Base-by-base conservation (phyloP, 2,888 invertebrate species). In the Antheraea assamensis region DNA sequence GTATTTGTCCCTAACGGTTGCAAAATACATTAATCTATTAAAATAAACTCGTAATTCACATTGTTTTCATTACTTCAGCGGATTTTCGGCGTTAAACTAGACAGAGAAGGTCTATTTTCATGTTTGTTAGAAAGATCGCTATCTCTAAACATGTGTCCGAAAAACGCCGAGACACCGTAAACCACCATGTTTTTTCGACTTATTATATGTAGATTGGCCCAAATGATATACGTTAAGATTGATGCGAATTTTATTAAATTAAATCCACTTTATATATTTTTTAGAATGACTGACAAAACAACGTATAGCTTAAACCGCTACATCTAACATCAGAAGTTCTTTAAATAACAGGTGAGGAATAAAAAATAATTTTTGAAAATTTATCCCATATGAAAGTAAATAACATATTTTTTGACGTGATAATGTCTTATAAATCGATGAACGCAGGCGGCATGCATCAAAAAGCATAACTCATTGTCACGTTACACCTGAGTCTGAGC, bases 91-190 rank as follows among this genome's bases (percentile, higher is more conserved):
- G 7, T 68, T 35, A 35, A 68, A n/a, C 0, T 68, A 68, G 31
- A 68, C 10, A 21, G 15, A 68, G 35, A 68, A 68, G 35, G 68
- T 35, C 35, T 71, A 79, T 66, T 75, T 78, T 78, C 72, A 70
- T 55, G n/a, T 70, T 68, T 72, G 73, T 72, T 64, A 30, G 10
- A 15, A 21, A 74, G 76, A 79, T 77, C n/a, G 70, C 74, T 77
- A 78, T 79, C 78, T 76, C 74, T 73, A 74, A 71, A 75, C 75
- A 49, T 70, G 75, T 75, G 78, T 77, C 76, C 76, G 74, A 78
- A 79, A 76, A 76, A 55, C 73, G 79, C 79, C 78, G 77, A 80
- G 78, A 78, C 79, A 52, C 74, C 70, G 68, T 78, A 78, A 75
- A 74, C 75, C 66, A 75, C 74, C 70, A 49, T 74, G 75, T n/a